These are phyloP conservation scores for Hypomesus transpacificus DNA, from an alignment of 2,113 vertebrate genomes.

Conservation along the genomic window DNA sequence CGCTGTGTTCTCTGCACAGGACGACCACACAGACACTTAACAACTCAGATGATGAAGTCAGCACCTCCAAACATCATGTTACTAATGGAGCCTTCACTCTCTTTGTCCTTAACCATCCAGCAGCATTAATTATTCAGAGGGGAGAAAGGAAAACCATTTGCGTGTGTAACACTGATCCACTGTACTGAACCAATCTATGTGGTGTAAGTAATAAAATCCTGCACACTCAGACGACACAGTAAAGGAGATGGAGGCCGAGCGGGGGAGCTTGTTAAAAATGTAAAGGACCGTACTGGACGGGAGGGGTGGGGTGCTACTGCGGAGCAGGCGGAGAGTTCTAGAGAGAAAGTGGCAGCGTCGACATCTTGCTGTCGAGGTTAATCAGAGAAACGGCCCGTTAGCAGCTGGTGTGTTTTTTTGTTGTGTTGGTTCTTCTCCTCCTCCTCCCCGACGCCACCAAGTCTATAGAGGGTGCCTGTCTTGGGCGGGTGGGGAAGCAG, in stretches of 20 bases:
- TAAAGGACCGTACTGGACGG: background rate
- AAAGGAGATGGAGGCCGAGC: conserved; percentile 72
- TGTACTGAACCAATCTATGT: conserved; percentile 72
- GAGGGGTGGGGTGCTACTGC: conserved; percentile 22
- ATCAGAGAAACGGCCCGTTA: conserved; percentile 65
- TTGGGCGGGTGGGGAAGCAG: conserved; percentile 42
- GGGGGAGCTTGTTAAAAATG: conserved; percentile 36
- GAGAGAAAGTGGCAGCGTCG: conserved; percentile 56
- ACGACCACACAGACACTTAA: conserved; percentile 18
- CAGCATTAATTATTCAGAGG: conserved; percentile 66
- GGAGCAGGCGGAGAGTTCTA: conserved; percentile 34
- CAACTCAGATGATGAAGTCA: conserved; percentile 67
- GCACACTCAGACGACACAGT: conserved; percentile 69
- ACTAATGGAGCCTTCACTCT: conserved; percentile 69
- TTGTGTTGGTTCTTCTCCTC: conserved; percentile 15
- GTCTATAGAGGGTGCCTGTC: conserved; percentile 61
- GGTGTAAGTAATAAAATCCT: conserved; percentile 74
- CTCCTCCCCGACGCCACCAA: no score
- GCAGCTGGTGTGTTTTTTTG: conserved; percentile 53
- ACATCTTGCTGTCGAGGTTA: conserved; percentile 69
- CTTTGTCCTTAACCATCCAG: conserved; percentile 72
- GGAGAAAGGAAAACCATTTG: conserved; percentile 72
- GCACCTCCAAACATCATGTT: conserved; percentile 65
- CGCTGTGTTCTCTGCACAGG: no score
- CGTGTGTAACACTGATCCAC: conserved; percentile 73